A percentile compares a stretch with the other conserved stretches of the same genome.
phyloP scores from a whole-genome alignment of 2,888 invertebrate species.

The Trichogramma evanescens region DNA sequence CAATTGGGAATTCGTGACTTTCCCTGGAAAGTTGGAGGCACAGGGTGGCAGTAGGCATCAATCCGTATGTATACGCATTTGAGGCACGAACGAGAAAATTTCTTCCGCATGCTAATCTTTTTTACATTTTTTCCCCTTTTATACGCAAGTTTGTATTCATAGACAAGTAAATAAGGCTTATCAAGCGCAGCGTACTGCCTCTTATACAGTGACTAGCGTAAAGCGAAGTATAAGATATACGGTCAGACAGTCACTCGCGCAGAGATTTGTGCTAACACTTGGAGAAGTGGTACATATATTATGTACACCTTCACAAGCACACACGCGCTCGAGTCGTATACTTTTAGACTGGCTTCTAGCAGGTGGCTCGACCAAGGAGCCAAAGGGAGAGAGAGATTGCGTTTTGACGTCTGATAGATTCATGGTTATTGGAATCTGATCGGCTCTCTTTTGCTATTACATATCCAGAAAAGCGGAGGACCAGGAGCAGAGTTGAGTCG shows the following conservation, averaged over 20 bases:
- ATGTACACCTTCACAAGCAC: background rate
- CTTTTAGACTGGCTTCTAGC: slow-evolving; percentile 39
- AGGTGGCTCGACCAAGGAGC: slow-evolving; percentile 35
- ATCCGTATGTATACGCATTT: too few relatives aligned
- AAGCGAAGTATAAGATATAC: slow-evolving; percentile 29
- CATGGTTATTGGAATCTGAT: slow-evolving; percentile 69
- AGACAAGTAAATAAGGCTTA: too few relatives aligned
- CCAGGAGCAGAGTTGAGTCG: background rate
- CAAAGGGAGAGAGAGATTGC: slow-evolving; percentile 50
- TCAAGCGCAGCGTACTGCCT: too few relatives aligned
- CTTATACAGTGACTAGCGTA: too few relatives aligned
- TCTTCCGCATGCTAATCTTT: too few relatives aligned
- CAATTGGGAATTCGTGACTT: too few relatives aligned
- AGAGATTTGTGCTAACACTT: slow-evolving; percentile 39
- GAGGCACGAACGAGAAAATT: too few relatives aligned
- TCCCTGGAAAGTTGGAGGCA: too few relatives aligned
- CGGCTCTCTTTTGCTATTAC: slow-evolving; percentile 32
- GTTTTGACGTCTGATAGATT: slow-evolving; percentile 72
- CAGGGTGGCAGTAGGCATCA: too few relatives aligned
- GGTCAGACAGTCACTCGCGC: slow-evolving; percentile 33
- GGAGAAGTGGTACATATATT: slow-evolving; percentile 31
- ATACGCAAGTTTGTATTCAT: too few relatives aligned
- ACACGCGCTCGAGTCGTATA: background rate
- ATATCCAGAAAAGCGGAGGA: slow-evolving; percentile 6
- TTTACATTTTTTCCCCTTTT: too few relatives aligned